These are phyloP conservation scores for Synanthedon tipuliformis DNA, from an alignment of 2,888 invertebrate genomes.

Conservation along the genomic window DNA sequence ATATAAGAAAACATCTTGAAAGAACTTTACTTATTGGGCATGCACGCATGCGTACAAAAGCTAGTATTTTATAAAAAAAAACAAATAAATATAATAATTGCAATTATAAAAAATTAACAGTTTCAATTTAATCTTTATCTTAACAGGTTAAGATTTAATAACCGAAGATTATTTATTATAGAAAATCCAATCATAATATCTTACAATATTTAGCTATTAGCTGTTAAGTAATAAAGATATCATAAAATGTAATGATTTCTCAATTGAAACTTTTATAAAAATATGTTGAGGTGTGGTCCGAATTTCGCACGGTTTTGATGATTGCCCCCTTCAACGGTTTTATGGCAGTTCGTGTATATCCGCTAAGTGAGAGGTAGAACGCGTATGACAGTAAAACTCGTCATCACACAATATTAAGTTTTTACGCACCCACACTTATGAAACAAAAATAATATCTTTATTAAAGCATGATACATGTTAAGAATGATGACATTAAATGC, in stretches of 20 bases:
- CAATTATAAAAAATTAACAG: too few species aligned
- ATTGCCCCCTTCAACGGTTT: conserved; percentile 32
- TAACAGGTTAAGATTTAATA: too few species aligned
- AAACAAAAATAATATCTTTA: too few species aligned
- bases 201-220: not conserved
- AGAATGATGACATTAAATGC: too few species aligned
- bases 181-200: not conserved
- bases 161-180: not conserved
- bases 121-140: too few species aligned
- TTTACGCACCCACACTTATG: not conserved
- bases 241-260: not conserved
- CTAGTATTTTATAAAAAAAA: too few species aligned
- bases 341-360: conserved; percentile 38
- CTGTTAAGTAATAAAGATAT: not conserved
- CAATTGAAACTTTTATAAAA: not conserved
- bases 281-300: conserved; percentile 35
- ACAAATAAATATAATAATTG: too few species aligned
- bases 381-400: conserved; percentile 26
- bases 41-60: too few species aligned
- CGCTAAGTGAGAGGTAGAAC: conserved; percentile 51
- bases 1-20: too few species aligned
- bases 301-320: conserved; percentile 40
- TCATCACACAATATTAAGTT: not conserved
- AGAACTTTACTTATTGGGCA: too few species aligned
- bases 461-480: too few species aligned